Conservation (phyloP, 1,140 invertebrate species). For the Berghia stephanieae region DNA sequence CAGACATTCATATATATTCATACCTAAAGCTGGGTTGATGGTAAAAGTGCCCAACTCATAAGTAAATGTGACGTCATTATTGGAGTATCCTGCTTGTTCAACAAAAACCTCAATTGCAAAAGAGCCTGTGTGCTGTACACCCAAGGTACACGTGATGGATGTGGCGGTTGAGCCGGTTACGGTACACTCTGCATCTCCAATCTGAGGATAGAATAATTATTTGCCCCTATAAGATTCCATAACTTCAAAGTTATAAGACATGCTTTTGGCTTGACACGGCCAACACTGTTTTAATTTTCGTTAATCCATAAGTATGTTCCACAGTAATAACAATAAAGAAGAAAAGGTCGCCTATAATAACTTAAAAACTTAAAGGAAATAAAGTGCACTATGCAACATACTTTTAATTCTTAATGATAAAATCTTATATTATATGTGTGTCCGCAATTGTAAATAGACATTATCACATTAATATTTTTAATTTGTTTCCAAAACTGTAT, state of each 20-base stretch:
- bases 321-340: no score
- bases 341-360: no score
- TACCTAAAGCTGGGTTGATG: slow-evolving; percentile 48
- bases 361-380: not conserved
- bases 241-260: no score
- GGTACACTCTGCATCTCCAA: slow-evolving; percentile 40
- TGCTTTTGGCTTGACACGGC: no score
- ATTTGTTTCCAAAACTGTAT: no score
- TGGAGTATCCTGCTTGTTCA: slow-evolving; percentile 38
- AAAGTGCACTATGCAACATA: not conserved
- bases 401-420: not conserved
- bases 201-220: not conserved
- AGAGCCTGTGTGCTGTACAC: slow-evolving; percentile 39
- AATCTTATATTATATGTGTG: no score
- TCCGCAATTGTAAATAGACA: no score
- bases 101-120: slow-evolving; percentile 41
- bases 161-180: slow-evolving; percentile 34
- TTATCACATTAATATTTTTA: no score
- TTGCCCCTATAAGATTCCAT: no score
- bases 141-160: slow-evolving; percentile 41
- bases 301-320: no score
- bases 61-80: slow-evolving; percentile 41
- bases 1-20: not conserved
- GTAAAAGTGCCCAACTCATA: slow-evolving; percentile 37
- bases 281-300: no score